phyloP scores from a whole-genome alignment of 2,888 invertebrate genomes.

The Xiphydria camelus region DNA sequence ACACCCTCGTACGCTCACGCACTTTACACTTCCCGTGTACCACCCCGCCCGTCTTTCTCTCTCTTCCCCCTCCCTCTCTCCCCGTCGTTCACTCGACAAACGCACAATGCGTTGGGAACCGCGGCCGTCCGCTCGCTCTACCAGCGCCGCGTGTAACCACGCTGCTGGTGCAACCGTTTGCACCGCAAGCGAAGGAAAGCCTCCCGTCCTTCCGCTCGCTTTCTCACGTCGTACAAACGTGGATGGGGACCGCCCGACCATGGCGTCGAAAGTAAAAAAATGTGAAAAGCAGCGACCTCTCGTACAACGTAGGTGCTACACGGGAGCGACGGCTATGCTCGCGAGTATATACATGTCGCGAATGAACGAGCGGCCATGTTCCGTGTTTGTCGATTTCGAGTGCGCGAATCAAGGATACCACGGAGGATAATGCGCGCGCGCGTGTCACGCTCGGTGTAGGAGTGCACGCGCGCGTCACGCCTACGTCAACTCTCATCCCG shows the following conservation, averaged over 20 bases:
- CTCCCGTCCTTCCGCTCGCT: slow-evolving; percentile 9
- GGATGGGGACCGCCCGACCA: slow-evolving; percentile 8
- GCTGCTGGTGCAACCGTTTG: neutral
- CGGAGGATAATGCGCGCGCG: neutral
- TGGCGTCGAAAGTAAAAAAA: slow-evolving; percentile 15
- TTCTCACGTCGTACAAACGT: slow-evolving; percentile 12
- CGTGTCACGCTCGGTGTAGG: neutral
- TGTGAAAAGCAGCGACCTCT: neutral
- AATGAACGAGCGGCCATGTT: slow-evolving; percentile 1
- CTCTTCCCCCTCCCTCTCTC: slow-evolving; percentile 1
- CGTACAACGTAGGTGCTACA: neutral
- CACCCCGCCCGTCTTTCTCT: slow-evolving; percentile 8
- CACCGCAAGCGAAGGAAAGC: too few relatives aligned
- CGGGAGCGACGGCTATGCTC: neutral
- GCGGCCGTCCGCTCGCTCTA: too few relatives aligned
- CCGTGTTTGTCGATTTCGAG: neutral
- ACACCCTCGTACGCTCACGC: slow-evolving; percentile 11
- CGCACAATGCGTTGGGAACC: slow-evolving; percentile 14
- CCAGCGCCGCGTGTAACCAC: slow-evolving; percentile 8
- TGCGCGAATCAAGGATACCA: neutral
- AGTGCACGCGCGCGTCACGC: neutral
- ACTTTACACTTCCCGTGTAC: slow-evolving; percentile 4
- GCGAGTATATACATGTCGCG: neutral
- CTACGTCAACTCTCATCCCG: neutral
- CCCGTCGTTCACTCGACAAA: slow-evolving; percentile 1